Conservation (phyloP, 2,797 vertebrate genomes). For the Parambassis ranga region DNA sequence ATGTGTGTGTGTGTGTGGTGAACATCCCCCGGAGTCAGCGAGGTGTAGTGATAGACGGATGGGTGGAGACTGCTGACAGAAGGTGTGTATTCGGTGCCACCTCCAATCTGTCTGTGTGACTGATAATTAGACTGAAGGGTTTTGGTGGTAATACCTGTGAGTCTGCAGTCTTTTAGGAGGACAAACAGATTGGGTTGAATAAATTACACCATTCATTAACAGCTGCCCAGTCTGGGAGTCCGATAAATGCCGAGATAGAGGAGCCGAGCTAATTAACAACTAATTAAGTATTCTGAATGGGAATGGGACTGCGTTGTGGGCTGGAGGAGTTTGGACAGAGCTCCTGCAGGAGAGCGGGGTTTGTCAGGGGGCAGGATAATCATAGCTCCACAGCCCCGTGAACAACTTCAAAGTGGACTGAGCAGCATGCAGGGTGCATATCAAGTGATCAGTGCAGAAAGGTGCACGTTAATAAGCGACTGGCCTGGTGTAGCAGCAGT, state of each 20-base stretch:
- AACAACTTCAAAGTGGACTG: slow-evolving; percentile 69
- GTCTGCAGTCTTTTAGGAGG: slow-evolving; percentile 26
- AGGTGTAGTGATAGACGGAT: slow-evolving; percentile 28
- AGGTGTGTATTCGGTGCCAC: slow-evolving; percentile 33
- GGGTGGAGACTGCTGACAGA: slow-evolving; percentile 58
- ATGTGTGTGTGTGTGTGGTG: slow-evolving; percentile 14
- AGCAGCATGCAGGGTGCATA: slow-evolving; percentile 66
- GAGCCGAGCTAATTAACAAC: slow-evolving; percentile 63
- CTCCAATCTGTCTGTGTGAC: slow-evolving; percentile 44
- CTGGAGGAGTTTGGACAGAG: slow-evolving; percentile 7
- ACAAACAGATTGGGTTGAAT: slow-evolving; percentile 75
- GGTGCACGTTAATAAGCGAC: slow-evolving; percentile 32
- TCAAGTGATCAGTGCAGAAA: slow-evolving; percentile 68
- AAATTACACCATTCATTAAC: slow-evolving; percentile 73
- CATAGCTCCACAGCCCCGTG: slow-evolving; percentile 59
- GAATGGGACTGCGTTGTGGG: slow-evolving; percentile 12
- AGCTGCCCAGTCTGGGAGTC: slow-evolving; percentile 66
- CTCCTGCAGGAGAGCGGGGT: slow-evolving; percentile 42
- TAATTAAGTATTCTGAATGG: slow-evolving; percentile 66
- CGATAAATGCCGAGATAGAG: slow-evolving; percentile 66
- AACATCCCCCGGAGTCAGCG: slow-evolving; percentile 22
- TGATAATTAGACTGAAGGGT: slow-evolving; percentile 36
- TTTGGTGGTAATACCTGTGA: slow-evolving; percentile 17
- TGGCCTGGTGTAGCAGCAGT: slow-evolving; percentile 23
- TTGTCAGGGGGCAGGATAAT: slow-evolving; percentile 61